Evolutionary conservation across 2,797 vertebrate genomes (phyloP).

Genomic region (Aphelocoma californica): DNA sequence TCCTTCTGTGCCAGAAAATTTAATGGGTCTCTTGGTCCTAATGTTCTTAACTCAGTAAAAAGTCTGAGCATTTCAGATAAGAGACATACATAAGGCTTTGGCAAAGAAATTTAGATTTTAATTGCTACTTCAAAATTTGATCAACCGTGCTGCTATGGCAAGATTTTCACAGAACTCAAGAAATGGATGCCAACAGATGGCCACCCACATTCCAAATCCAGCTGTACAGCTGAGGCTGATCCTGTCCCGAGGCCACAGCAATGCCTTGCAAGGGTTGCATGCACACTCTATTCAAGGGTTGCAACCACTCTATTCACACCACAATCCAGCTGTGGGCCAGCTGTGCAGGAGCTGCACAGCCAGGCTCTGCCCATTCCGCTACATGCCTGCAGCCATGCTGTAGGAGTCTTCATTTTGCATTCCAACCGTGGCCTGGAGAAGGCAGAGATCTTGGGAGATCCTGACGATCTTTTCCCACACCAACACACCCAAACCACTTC

Average conservation of each 20-base stretch:
- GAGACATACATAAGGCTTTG: slow-evolving; percentile 60
- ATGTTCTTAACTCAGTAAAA: slow-evolving; percentile 68
- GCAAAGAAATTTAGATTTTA: slow-evolving; percentile 70
- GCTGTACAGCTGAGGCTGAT: accelerated
- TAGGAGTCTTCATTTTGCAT: no score
- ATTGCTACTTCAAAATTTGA: slow-evolving; percentile 60
- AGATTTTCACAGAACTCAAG: background rate
- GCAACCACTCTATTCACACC: background rate
- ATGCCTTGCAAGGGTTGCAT: accelerated
- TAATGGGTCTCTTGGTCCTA: slow-evolving; percentile 67
- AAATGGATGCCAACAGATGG: accelerated
- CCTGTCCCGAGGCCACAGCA: accelerated
- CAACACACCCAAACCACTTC: accelerated
- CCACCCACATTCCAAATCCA: background rate
- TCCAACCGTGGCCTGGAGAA: accelerated
- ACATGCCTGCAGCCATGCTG: accelerated
- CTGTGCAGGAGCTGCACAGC: background rate
- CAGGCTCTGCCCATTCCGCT: accelerated
- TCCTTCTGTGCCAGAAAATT: slow-evolving; percentile 49
- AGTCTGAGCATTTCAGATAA: slow-evolving; percentile 62
- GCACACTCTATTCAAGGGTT: no score
- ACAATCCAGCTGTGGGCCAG: background rate
- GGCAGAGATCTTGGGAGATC: background rate
- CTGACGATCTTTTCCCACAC: accelerated
- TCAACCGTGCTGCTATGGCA: slow-evolving; percentile 2